Evolutionary conservation across 2,113 vertebrate species (phyloP), one percentile per base, ranked within the genome.

Genomic region (Lycaon pictus): DNA sequence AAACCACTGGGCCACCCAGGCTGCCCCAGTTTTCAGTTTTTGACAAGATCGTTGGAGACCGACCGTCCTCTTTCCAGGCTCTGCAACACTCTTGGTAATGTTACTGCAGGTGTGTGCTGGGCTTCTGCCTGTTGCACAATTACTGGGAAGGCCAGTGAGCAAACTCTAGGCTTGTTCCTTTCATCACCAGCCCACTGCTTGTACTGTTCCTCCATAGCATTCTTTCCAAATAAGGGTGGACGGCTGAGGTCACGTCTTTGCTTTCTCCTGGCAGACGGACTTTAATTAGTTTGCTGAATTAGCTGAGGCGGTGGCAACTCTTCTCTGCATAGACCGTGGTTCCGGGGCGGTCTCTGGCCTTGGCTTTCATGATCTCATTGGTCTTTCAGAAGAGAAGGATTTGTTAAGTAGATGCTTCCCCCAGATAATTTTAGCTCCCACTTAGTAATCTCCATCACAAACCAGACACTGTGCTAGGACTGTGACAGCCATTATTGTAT

Each of bases 261-360:
- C 63, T 97, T 63, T 60, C 93, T 69, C 65, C n/a, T 35, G 84
- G 97, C 77, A 55, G 89, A 17, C 60, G 29, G 92, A 76, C 97
- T 96, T 93, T 97, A 96, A 98, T 97, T 97, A 98, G 96, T 86
- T 95, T 92, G 4, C 83, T 96, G 94, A 97, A 95, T 97, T 96
- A 72, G 96, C 72, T 37, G 60, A 97, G 95, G 95, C 65, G 2
- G 2, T 0, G 20, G 48, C 35, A 17, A 2, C 77, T 51, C 43
- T 89, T 80, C 51, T 53, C 53, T 69, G 37, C 29, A 6, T 7
- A 71, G 82, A 35, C 56, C 69, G 48, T 32, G 3, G 9, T 12
- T 87, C 84, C 17, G 5, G 86, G 77, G 62, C 0, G 0, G 55
- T 62, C 86, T 71, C 83, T 93, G 82, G 86, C 67, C 62, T 86